Evolutionary conservation across 2,888 invertebrate species (phyloP).

Genomic region (Boloria selene): DNA sequence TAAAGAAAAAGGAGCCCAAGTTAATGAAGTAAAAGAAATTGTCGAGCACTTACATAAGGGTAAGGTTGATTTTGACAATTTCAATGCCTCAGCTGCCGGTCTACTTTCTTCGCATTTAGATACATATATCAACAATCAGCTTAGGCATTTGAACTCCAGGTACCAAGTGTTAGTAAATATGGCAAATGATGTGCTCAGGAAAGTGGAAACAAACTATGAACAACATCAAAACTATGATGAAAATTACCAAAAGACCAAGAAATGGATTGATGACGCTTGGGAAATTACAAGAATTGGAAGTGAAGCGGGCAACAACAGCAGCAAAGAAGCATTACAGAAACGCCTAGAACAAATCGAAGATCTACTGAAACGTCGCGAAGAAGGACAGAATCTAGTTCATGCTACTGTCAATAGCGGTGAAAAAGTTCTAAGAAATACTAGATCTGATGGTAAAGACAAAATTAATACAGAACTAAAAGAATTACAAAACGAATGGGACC

Average conservation of each 20-base stretch:
- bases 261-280: slow-evolving; percentile 94
- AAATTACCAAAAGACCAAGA: slow-evolving; percentile 88
- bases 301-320: slow-evolving; percentile 89
- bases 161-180: slow-evolving; percentile 94
- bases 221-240: slow-evolving; percentile 92
- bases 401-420: slow-evolving; percentile 94
- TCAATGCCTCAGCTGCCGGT: slow-evolving; percentile 89
- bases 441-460: slow-evolving; percentile 93
- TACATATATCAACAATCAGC: slow-evolving; percentile 92
- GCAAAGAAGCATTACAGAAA: slow-evolving; percentile 91
- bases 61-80: slow-evolving; percentile 90
- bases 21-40: slow-evolving; percentile 90
- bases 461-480: slow-evolving; percentile 94
- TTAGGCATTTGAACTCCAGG: slow-evolving; percentile 92
- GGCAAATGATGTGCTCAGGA: slow-evolving; percentile 94
- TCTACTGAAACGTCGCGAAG: slow-evolving; percentile 90
- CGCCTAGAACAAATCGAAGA: slow-evolving; percentile 91
- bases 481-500: slow-evolving; percentile 95
- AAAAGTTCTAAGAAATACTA: slow-evolving; percentile 92
- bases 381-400: slow-evolving; percentile 93
- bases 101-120: slow-evolving; percentile 92
- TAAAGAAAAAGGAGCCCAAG: slow-evolving; percentile 92
- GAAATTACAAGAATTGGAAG: slow-evolving; percentile 91
- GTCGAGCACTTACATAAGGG: slow-evolving; percentile 89
- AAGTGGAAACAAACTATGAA: slow-evolving; percentile 93